Base-by-base conservation (phyloP, 2,113 vertebrate genomes). In the cat (Felis catus) region DNA sequence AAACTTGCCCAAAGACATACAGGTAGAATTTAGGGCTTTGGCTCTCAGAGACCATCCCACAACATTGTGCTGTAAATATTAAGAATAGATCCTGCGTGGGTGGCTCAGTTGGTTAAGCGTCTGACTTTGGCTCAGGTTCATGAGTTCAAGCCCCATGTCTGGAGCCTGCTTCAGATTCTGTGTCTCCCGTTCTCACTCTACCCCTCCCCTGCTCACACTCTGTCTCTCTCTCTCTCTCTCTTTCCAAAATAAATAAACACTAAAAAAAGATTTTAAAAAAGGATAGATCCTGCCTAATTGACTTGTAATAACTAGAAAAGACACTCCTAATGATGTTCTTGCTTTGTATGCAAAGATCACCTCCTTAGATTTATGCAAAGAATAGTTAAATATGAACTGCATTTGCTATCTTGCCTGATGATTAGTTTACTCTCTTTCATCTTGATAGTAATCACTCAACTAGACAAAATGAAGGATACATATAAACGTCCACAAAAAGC, bases 401-500 rank as follows among this genome's bases (percentile, higher is more conserved):
- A 55, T 93, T 93, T 90, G 81, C 41, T 63, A 65, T 55, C 39
- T 78, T 86, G 18, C 45, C 79, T 89, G 21, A 23, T 4, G 5
- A 93, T 84, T 66, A 15, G 16, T 36, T 70, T 58, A 83, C 15
- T 90, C 36, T 93, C 89, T 25, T 73, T 89, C 81, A 93, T 45
- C 81, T 89, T 85, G 68, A 81, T 94, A 73, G 48, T 94, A 94
- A 87, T 86, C 48, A 87, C 70, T 87, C 80, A 90, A 48, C n/a
- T 83, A 51, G 53, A 83, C 45, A 71, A 94, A 94, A 81, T 78
- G 53, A 92, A 92, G 25, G 19, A 14, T 53, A 33, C 21, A 86
- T 71, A 80, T 4, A 83, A 58, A 85, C n/a, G 71, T 33, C 53
- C 33, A 66, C 71, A 66, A 82, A 93, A 81, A 85, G 14, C n/a